These are phyloP conservation scores for Channa striata DNA, from an alignment of 2,797 vertebrate genomes.

Conservation along the genomic window DNA sequence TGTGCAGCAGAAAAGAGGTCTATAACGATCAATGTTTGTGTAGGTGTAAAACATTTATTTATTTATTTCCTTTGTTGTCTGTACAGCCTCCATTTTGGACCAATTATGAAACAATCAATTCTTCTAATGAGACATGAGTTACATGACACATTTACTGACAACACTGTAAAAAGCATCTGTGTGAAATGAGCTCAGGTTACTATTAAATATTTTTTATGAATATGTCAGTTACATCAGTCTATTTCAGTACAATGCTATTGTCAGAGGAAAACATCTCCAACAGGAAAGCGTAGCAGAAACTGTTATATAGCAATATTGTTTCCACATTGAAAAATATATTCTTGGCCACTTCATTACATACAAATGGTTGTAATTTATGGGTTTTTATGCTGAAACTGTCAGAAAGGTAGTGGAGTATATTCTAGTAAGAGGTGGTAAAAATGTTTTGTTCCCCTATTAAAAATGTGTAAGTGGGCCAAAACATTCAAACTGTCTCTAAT, in stretches of 20 bases:
- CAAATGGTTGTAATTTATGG: too few relatives aligned
- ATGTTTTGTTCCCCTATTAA: too few relatives aligned
- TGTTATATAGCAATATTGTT: conserved; percentile 50
- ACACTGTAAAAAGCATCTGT: conserved; percentile 11
- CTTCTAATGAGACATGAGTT: conserved; percentile 23
- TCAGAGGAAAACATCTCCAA: conserved; percentile 33
- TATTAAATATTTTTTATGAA: conserved; percentile 35
- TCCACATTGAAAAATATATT: conserved; percentile 18
- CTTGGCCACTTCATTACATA: too few relatives aligned
- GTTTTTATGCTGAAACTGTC: too few relatives aligned
- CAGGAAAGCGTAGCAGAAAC: too few relatives aligned
- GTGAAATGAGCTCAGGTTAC: conserved; percentile 7
- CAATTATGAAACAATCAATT: conserved; percentile 35
- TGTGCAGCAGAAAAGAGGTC: conserved; percentile 43
- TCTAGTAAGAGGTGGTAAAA: too few relatives aligned
- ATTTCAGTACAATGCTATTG: conserved; percentile 29
- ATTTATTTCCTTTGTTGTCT: conserved; percentile 13
- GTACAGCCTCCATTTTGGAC: conserved; percentile 17
- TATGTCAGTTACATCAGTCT: conserved; percentile 34
- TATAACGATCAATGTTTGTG: conserved; percentile 34
- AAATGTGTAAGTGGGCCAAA: too few relatives aligned
- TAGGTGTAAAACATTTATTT: conserved; percentile 6
- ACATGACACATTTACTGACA: conserved; percentile 25
- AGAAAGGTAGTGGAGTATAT: too few relatives aligned
- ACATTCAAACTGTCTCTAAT: too few relatives aligned